Conservation (phyloP, 1,140 invertebrate genomes). For the Polyergus mexicanus region DNA sequence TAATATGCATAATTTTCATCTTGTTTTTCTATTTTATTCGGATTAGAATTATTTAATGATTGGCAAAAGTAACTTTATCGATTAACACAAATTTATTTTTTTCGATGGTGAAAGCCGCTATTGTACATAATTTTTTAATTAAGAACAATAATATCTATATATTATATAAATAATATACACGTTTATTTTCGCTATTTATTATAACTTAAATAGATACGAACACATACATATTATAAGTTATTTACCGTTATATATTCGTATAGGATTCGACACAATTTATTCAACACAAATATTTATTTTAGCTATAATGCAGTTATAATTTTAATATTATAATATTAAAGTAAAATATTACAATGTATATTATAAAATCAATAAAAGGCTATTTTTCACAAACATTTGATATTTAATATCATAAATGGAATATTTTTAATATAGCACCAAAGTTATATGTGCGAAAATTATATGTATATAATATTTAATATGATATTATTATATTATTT, state of each 20-base stretch:
- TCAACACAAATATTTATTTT: conserved; percentile 4
- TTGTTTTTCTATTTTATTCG: background rate
- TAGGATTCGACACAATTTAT: background rate
- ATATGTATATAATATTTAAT: background rate
- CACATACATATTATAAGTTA: conserved; percentile 23
- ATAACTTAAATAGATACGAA: conserved; percentile 33
- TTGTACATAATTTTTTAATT: conserved; percentile 5
- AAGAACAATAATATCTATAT: background rate
- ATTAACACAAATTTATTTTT: conserved; percentile 36
- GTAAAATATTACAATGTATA: background rate
- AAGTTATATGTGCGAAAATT: background rate
- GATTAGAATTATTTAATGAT: background rate
- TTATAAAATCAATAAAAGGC: background rate
- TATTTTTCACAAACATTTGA: background rate
- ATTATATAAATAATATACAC: conserved; percentile 8
- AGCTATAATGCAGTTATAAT: background rate
- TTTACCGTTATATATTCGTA: background rate
- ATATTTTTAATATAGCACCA: background rate
- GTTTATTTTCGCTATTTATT: conserved; percentile 18
- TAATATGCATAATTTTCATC: too few species aligned
- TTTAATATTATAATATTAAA: conserved; percentile 12
- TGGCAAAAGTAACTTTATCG: background rate
- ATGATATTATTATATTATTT: background rate
- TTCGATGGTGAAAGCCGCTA: background rate
- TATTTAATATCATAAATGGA: conserved; percentile 25